Conservation (phyloP, 1,140 invertebrate species). For the Uloborus diversus region DNA sequence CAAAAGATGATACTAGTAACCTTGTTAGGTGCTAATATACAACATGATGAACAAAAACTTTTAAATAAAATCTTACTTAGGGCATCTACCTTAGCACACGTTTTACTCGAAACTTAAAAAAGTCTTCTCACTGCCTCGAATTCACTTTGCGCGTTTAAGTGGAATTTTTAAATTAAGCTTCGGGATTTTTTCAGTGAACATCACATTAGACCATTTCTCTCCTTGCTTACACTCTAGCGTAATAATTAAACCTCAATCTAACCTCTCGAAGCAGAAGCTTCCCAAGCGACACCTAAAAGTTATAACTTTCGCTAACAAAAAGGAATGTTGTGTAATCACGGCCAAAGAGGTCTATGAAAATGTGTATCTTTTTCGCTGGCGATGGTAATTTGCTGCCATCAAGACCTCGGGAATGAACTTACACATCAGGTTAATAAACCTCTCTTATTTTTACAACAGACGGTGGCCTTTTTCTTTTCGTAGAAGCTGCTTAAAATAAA, state of each 20-base stretch:
- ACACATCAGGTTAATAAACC: slow-evolving; percentile 20
- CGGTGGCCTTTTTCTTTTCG: not conserved
- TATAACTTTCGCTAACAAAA: not conserved
- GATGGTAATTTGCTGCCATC: no score
- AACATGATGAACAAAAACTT: no score
- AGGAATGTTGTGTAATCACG: not conserved
- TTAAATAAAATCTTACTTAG: no score
- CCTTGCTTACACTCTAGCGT: not conserved
- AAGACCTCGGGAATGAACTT: no score
- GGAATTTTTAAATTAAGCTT: not conserved
- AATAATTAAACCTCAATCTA: not conserved
- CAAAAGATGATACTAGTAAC: no score
- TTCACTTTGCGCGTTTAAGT: not conserved
- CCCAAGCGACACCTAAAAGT: not conserved
- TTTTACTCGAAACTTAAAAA: no score
- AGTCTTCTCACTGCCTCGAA: no score
- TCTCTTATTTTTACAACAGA: not conserved
- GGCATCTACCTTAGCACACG: no score
- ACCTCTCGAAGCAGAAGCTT: not conserved
- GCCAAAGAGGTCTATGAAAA: not conserved
- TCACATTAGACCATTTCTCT: not conserved
- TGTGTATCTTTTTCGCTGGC: no score
- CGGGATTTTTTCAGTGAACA: not conserved
- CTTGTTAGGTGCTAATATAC: no score
- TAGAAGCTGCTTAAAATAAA: slow-evolving; percentile 43